Conservation (phyloP, 2,113 vertebrate genomes). For the Tupaia chinensis region DNA sequence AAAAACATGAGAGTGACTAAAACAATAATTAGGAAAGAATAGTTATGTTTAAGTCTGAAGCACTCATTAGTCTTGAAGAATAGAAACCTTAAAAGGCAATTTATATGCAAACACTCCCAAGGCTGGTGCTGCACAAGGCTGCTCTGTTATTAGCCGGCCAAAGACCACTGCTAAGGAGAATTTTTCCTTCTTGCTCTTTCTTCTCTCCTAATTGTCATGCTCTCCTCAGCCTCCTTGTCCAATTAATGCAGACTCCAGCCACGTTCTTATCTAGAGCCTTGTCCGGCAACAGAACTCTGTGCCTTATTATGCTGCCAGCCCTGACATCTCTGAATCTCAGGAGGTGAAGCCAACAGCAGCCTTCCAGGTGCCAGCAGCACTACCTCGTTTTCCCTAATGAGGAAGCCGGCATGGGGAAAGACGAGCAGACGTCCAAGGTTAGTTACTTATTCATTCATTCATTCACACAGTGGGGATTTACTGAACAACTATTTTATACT, state of each 20-base stretch:
- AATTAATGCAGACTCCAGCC: conserved; percentile 12
- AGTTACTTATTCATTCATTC: background rate
- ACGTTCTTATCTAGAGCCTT: background rate
- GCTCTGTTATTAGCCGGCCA: background rate
- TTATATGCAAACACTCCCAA: conserved; percentile 55
- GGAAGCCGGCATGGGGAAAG: background rate
- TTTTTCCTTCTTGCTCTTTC: background rate
- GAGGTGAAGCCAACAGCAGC: background rate
- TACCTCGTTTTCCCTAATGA: background rate
- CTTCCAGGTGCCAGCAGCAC: background rate
- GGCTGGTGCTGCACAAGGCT: background rate
- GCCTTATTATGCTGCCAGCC: background rate
- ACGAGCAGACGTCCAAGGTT: background rate
- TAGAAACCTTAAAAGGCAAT: conserved; percentile 41
- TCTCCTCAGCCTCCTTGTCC: background rate
- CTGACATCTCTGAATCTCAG: background rate
- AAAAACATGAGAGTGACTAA: conserved; percentile 22
- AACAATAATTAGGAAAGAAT: conserved; percentile 54
- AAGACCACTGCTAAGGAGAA: background rate
- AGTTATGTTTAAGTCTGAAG: conserved; percentile 48
- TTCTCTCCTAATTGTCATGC: conserved; percentile 7
- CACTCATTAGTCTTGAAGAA: conserved; percentile 66
- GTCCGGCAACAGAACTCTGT: background rate
- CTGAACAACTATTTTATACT: background rate
- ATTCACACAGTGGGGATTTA: background rate